Evolutionary conservation across 2,888 invertebrate genomes (phyloP).

Genomic region (Ligdia adustata): DNA sequence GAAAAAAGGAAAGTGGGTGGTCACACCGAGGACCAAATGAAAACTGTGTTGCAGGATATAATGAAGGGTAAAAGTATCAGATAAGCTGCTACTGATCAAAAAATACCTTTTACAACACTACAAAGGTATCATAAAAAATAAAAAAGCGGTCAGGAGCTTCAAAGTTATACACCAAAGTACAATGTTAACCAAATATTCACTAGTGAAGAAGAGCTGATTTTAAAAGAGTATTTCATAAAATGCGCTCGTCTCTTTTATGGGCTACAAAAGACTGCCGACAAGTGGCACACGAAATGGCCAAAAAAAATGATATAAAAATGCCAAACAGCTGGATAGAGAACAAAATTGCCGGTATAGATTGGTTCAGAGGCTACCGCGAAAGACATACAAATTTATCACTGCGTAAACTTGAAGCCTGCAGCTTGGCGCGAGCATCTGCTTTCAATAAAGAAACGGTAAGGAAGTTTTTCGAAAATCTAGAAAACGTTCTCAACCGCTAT

Average conservation of each 20-base stretch:
- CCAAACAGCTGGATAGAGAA: background rate
- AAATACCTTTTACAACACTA: background rate
- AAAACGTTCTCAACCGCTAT: background rate
- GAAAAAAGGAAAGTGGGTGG: background rate
- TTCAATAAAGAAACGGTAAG: background rate
- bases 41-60: background rate
- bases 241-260: background rate
- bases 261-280: background rate
- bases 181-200: background rate
- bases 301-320: background rate
- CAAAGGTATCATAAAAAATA: background rate
- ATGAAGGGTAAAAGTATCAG: background rate
- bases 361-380: background rate
- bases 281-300: background rate
- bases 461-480: background rate
- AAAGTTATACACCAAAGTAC: background rate
- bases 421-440: background rate
- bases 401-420: background rate
- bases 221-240: background rate
- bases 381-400: background rate
- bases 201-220: background rate
- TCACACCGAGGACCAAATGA: background rate
- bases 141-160: background rate
- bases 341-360: background rate
- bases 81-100: background rate